Percentiles rank a stretch among this genome's conserved stretches.
phyloP scores from a whole-genome alignment of 2,888 invertebrate species.

The Hyppa rectilinea region DNA sequence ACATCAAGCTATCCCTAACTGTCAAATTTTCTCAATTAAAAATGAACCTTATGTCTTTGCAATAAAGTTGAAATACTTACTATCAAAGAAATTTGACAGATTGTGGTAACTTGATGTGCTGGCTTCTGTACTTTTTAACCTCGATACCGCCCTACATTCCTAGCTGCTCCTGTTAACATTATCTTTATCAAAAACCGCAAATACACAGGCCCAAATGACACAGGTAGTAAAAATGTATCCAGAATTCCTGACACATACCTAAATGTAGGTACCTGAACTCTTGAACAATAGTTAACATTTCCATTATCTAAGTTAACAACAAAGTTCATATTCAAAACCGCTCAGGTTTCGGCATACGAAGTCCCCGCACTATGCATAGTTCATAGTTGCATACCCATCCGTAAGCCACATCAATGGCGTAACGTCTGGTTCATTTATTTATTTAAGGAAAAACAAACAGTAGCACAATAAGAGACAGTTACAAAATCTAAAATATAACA shows the following conservation, averaged over 20 bases:
- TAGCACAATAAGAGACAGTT: too few relatives aligned
- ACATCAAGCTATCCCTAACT: too few relatives aligned
- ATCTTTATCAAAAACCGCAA: neutral
- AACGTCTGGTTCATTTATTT: too few relatives aligned
- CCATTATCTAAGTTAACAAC: neutral
- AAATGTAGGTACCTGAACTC: constrained; percentile 4
- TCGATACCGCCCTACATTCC: neutral
- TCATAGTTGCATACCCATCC: constrained; percentile 1
- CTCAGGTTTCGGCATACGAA: neutral
- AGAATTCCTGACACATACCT: constrained; percentile 2
- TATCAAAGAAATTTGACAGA: too few relatives aligned
- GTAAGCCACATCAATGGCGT: constrained; percentile 37
- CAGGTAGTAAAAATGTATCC: neutral
- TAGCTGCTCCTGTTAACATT: constrained; percentile 18
- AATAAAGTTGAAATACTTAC: too few relatives aligned
- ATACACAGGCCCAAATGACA: neutral
- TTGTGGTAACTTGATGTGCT: too few relatives aligned
- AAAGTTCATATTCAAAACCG: constrained; percentile 20
- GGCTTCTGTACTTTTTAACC: constrained; percentile 13
- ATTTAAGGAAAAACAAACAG: too few relatives aligned
- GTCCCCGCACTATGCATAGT: constrained; percentile 6
- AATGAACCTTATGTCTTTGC: too few relatives aligned
- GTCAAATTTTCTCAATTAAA: too few relatives aligned
- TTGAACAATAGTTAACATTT: constrained; percentile 18
- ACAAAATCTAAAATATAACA: too few relatives aligned